These are phyloP conservation scores for Ammodramus savannarum DNA, from an alignment of 2,113 vertebrate genomes.

Conservation along the genomic window DNA sequence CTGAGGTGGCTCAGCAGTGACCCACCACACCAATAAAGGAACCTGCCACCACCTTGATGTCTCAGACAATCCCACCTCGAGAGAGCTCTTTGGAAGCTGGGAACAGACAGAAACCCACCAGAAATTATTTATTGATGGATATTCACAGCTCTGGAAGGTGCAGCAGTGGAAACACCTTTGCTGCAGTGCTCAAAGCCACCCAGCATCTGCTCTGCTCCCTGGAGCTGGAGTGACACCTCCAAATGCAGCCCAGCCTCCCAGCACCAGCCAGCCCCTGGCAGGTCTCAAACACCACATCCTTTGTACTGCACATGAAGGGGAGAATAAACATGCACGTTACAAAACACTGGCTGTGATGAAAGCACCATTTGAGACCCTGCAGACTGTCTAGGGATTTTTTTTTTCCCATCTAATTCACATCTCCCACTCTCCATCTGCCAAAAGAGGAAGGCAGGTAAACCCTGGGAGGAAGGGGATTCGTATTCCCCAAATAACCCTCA, in stretches of 20 bases:
- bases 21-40: not conserved
- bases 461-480: not conserved
- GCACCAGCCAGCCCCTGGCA: not conserved
- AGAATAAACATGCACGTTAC: not conserved
- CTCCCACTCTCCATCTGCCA: not conserved
- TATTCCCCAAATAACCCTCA: not conserved
- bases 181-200: not conserved
- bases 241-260: not conserved
- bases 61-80: not conserved
- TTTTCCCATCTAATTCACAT: not conserved
- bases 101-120: not conserved
- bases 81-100: not conserved
- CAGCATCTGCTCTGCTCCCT: not conserved
- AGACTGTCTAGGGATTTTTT: not conserved
- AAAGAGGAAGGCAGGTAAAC: not conserved
- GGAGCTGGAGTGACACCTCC: accelerated
- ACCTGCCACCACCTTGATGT: not conserved
- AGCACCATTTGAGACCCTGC: not conserved
- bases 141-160: not conserved
- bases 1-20: not conserved
- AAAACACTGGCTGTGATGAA: not conserved
- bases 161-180: not conserved
- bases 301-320: not conserved
- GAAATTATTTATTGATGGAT: not conserved
- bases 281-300: not conserved